Conservation (phyloP, 2,113 vertebrate genomes). For the Eubucco bourcierii region DNA sequence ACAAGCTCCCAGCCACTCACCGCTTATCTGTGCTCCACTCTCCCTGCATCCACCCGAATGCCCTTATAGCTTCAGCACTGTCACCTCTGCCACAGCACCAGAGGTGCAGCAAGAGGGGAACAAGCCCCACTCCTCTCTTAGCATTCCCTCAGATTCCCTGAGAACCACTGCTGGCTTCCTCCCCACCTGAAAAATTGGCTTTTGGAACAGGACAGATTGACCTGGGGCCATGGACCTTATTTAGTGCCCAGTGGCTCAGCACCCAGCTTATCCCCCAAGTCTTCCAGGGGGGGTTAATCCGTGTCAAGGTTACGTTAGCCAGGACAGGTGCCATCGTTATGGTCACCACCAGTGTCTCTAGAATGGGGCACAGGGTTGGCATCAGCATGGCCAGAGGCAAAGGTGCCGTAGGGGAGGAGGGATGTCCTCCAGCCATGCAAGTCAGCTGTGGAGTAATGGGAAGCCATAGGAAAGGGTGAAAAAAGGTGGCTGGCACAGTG, state of each 20-base stretch:
- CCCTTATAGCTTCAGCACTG: not conserved
- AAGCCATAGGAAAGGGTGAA: not conserved
- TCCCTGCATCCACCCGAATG: not conserved
- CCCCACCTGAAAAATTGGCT: not conserved
- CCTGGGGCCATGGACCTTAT: not conserved
- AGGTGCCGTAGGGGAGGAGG: not conserved
- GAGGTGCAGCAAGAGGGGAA: not conserved
- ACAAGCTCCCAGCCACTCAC: not conserved
- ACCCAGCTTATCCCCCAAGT: constrained; percentile 36
- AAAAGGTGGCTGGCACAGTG: not conserved
- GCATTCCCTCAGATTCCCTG: not conserved
- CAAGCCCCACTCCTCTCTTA: not conserved
- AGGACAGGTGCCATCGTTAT: not conserved
- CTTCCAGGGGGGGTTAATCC: not conserved
- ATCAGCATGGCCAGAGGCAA: not conserved
- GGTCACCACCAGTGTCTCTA: not conserved
- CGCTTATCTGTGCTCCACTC: not conserved
- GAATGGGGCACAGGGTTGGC: fast-evolving
- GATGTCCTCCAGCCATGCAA: not conserved
- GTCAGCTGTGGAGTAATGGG: not conserved
- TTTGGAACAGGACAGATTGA: not conserved
- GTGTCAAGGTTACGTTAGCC: not conserved
- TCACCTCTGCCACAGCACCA: fast-evolving
- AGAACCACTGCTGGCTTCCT: fast-evolving
- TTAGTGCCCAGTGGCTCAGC: constrained; percentile 15